Percentiles rank a stretch among this genome's conserved stretches.
Evolutionary conservation across 2,113 vertebrate species (phyloP).

Genomic region (Hemiprocne comata): DNA sequence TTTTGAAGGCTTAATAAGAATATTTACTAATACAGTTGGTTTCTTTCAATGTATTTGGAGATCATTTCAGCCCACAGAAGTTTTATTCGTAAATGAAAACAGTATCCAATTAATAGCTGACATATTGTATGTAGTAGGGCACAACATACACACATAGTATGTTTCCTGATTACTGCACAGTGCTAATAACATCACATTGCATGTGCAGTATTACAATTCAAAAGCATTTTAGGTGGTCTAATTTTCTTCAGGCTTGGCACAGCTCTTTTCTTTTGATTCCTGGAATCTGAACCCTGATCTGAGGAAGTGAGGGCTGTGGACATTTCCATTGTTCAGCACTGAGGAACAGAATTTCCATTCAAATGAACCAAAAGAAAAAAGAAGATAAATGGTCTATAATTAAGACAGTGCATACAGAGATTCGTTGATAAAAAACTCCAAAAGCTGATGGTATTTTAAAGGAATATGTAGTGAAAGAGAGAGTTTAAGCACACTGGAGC

Average conservation of each 20-base stretch:
- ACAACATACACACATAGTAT: not conserved
- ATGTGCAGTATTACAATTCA: not conserved
- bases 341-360: not conserved
- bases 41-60: not conserved
- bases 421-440: not conserved
- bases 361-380: not conserved
- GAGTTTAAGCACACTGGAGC: not conserved
- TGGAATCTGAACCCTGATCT: slow-evolving; percentile 32
- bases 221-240: not conserved
- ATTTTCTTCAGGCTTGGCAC: slow-evolving; percentile 6
- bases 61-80: not conserved
- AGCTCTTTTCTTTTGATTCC: slow-evolving; percentile 11
- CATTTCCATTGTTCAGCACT: not conserved
- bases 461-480: not conserved
- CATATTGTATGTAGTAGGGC: not conserved
- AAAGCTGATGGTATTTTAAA: slow-evolving; percentile 1
- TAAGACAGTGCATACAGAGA: not conserved
- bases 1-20: not conserved
- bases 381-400: slow-evolving; percentile 2
- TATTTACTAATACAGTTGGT: not conserved
- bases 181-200: not conserved
- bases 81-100: not conserved
- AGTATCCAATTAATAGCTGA: not conserved
- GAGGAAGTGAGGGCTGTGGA: slow-evolving; percentile 16
- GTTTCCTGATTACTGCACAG: not conserved